A percentile compares a stretch with the other conserved stretches of the same genome.
phyloP scores from a whole-genome alignment of 2,888 invertebrate genomes.

The Agrenia bidenticulata region DNA sequence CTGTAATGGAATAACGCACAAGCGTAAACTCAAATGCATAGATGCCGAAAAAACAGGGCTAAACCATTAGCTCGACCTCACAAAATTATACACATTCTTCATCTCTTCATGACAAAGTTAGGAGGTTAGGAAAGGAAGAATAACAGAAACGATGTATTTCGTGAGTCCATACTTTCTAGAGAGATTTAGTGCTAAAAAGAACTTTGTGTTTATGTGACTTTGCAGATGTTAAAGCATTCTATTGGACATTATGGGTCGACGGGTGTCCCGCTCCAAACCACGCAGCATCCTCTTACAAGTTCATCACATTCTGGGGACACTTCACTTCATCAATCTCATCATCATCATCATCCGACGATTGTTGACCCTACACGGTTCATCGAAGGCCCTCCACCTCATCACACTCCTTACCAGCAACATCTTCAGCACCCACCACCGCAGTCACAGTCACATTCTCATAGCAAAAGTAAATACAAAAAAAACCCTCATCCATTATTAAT shows the following conservation, averaged over 20 bases:
- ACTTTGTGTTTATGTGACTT: slow-evolving; percentile 5
- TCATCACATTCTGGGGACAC: slow-evolving; percentile 52
- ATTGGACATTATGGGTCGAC: slow-evolving; percentile 51
- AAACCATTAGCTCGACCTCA: no score
- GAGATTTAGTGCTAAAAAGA: background rate
- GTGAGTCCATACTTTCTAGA: background rate
- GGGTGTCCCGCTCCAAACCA: slow-evolving; percentile 43
- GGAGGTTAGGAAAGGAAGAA: no score
- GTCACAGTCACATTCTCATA: slow-evolving; percentile 40
- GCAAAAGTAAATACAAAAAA: slow-evolving; percentile 43
- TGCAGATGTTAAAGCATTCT: slow-evolving; percentile 52
- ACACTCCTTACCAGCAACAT: slow-evolving; percentile 21
- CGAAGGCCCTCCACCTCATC: slow-evolving; percentile 49
- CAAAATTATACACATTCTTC: no score
- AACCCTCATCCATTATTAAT: background rate
- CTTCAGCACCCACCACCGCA: slow-evolving; percentile 6
- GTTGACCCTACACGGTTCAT: slow-evolving; percentile 51
- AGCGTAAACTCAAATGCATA: no score
- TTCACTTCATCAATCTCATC: slow-evolving; percentile 45
- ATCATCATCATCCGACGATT: slow-evolving; percentile 42
- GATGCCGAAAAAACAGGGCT: no score
- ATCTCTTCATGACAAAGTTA: no score
- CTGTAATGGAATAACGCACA: no score
- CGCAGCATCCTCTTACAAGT: slow-evolving; percentile 50
- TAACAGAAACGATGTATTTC: background rate